Conservation (phyloP, 2,113 vertebrate species). For the Uria aalge region DNA sequence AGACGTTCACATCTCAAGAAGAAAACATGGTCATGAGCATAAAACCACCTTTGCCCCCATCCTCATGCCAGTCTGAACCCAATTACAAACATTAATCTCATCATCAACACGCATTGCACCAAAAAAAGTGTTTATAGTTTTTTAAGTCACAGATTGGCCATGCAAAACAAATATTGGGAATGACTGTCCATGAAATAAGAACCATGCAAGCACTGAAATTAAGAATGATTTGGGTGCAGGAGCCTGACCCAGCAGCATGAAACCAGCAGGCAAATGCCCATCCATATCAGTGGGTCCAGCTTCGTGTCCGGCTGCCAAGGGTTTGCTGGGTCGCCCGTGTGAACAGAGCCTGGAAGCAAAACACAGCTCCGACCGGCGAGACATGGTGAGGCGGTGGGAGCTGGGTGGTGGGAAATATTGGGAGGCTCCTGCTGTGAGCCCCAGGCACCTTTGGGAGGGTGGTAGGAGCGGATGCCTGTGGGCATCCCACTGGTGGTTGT, state of each 20-base stretch:
- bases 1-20: background rate
- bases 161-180: background rate
- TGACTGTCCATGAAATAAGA: background rate
- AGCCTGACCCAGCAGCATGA: background rate
- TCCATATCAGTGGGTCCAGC: rapidly evolving
- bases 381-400: rapidly evolving
- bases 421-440: background rate
- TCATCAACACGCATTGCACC: rapidly evolving
- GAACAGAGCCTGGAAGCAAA: rapidly evolving
- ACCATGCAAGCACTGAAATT: background rate
- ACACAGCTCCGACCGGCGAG: rapidly evolving
- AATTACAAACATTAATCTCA: background rate
- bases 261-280: background rate
- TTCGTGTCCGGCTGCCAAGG: background rate
- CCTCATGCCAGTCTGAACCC: background rate
- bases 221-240: background rate
- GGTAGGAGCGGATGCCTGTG: rapidly evolving
- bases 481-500: background rate
- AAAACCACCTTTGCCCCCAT: background rate
- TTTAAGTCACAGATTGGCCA: background rate
- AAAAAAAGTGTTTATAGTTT: background rate
- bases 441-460: rapidly evolving
- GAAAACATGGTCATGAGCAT: background rate
- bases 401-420: rapidly evolving
- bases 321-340: rapidly evolving